Conservation (phyloP, 1,140 invertebrate genomes). For the Drosophila sechellia region DNA sequence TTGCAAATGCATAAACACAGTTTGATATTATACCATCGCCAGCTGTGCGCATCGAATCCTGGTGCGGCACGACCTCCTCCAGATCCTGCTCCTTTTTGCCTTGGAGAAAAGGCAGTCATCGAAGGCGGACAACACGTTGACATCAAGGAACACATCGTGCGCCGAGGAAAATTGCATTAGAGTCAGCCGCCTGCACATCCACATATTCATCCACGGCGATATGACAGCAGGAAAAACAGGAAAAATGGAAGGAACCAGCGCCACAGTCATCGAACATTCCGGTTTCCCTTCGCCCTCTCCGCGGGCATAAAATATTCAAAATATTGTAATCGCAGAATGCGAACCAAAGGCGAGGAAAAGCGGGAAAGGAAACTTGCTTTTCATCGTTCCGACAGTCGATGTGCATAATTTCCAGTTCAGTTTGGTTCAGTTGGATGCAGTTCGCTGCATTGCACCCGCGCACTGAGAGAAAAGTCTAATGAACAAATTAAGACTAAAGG, state of each 20-base stretch:
- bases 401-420: slow-evolving; percentile 79
- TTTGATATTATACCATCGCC: slow-evolving; percentile 79
- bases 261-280: slow-evolving; percentile 43
- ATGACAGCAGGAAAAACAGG: slow-evolving; percentile 36
- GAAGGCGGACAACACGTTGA: slow-evolving; percentile 57
- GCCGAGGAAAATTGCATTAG: slow-evolving; percentile 56
- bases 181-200: slow-evolving; percentile 45
- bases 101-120: slow-evolving; percentile 19
- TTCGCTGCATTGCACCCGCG: slow-evolving; percentile 31
- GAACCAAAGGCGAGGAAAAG: slow-evolving; percentile 30
- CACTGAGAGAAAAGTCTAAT: neutral
- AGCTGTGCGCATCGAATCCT: slow-evolving; percentile 71
- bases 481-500: neutral
- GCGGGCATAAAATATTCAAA: slow-evolving; percentile 76
- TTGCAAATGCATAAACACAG: slow-evolving; percentile 81
- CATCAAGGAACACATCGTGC: slow-evolving; percentile 45
- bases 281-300: slow-evolving; percentile 17
- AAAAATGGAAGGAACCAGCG: slow-evolving; percentile 7
- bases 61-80: slow-evolving; percentile 8
- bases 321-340: slow-evolving; percentile 76
- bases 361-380: slow-evolving; percentile 32
- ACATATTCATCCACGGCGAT: slow-evolving; percentile 33
- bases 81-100: neutral
- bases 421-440: slow-evolving; percentile 56
- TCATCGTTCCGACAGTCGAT: slow-evolving; percentile 54